Conservation (phyloP, 2,113 vertebrate genomes). For the Danio rerio region GRCz12tu NC_133177.1:32215501-32216000, state of each 20-base stretch:
- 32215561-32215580: background rate
- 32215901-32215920: constrained; percentile 18
- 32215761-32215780: constrained; percentile 29
- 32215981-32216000: background rate
- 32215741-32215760: constrained; percentile 13
- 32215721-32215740: constrained; percentile 24
- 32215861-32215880: constrained; percentile 29
- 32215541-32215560: background rate
- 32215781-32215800: constrained; percentile 19
- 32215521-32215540: background rate
- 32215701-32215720: constrained; percentile 30
- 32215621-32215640: constrained; percentile 8
- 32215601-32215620: constrained; percentile 18
- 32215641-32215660: constrained; percentile 28
- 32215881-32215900: constrained; percentile 1
- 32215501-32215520: background rate
- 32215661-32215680: constrained; percentile 20
- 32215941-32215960: background rate
- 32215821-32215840: constrained; percentile 1
- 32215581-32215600: background rate
- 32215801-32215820: constrained; percentile 26
- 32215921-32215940: background rate
- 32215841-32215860: background rate
- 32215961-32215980: background rate
- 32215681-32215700: constrained; percentile 3